Evolutionary conservation across 1,140 invertebrate genomes (phyloP).

Genomic region (Spodoptera litura): DNA sequence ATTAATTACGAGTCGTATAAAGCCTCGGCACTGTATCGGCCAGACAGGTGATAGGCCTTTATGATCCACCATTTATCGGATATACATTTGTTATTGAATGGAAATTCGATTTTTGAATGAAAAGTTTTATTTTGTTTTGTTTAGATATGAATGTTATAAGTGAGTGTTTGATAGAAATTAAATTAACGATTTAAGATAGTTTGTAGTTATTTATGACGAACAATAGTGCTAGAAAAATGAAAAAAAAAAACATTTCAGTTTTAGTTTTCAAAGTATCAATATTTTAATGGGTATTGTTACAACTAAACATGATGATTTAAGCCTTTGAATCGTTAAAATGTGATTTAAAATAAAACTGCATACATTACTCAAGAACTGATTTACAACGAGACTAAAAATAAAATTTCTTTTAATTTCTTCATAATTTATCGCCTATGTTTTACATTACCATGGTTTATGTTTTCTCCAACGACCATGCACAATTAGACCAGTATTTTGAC

Average conservation of each 20-base stretch:
- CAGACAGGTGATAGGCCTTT: constrained; percentile 68
- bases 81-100: constrained; percentile 71
- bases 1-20: constrained; percentile 76
- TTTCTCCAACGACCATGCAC: constrained; percentile 23
- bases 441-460: constrained; percentile 34
- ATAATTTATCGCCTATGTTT: constrained; percentile 28
- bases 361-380: constrained; percentile 4
- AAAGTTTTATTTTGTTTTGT: constrained; percentile 30
- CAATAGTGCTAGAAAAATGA: no score
- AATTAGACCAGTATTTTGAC: constrained; percentile 27
- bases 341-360: neutral
- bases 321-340: no score
- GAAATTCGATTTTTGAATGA: constrained; percentile 53
- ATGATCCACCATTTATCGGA: constrained; percentile 68
- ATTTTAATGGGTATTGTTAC: no score
- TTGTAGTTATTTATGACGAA: neutral
- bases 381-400: constrained; percentile 6
- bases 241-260: no score
- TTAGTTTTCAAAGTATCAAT: no score
- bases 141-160: neutral
- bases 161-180: neutral
- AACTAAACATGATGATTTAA: no score
- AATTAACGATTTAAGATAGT: neutral
- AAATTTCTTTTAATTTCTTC: constrained; percentile 15
- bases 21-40: constrained; percentile 38